phyloP scores from a whole-genome alignment of 2,113 vertebrate genomes.

The Noturus placidus region DNA sequence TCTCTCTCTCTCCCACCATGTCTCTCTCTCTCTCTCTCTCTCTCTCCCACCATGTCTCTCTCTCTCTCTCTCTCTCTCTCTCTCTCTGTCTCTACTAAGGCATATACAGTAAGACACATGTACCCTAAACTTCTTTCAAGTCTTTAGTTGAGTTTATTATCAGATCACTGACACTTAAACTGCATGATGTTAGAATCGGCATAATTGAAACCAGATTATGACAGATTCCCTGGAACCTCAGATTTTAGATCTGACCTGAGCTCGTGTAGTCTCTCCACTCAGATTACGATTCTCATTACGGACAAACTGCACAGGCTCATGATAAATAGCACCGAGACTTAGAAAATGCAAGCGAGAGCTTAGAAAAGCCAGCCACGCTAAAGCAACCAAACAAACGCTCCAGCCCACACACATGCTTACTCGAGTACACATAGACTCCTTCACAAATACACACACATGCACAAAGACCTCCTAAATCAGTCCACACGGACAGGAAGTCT shows the following conservation, averaged over 20 bases:
- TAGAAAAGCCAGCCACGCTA: not conserved
- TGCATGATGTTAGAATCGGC: not conserved
- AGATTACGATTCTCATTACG: not conserved
- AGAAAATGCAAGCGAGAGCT: not conserved
- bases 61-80: not conserved
- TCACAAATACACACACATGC: not conserved
- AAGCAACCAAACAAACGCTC: constrained; percentile 18
- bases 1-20: not conserved
- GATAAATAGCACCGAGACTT: not conserved
- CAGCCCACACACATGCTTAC: constrained; percentile 23
- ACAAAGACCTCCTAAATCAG: not conserved
- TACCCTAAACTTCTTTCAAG: not conserved
- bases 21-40: not conserved
- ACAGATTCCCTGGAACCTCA: not conserved
- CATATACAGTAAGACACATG: not conserved
- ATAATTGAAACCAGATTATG: not conserved
- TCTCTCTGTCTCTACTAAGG: not conserved
- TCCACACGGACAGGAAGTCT: constrained; percentile 53
- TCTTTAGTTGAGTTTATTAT: not conserved
- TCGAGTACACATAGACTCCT: not conserved
- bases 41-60: too few species aligned
- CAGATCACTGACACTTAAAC: not conserved
- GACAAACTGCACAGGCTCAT: not conserved
- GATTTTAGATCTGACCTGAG: not conserved
- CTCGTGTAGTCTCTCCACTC: not conserved